Conservation (phyloP, 2,113 vertebrate species). For the Paramisgurnus dabryanus region DNA sequence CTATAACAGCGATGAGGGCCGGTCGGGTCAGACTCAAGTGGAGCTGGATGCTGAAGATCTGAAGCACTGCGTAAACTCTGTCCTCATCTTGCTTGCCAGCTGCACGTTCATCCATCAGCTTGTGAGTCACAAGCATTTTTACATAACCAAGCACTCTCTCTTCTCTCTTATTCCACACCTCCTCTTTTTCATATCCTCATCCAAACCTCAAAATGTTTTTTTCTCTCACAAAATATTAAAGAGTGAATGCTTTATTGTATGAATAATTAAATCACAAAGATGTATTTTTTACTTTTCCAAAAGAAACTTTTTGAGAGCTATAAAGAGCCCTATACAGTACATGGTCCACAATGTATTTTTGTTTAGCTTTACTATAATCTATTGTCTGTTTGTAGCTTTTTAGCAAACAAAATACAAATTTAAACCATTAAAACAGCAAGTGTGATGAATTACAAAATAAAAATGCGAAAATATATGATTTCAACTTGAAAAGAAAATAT, state of each 20-base stretch:
- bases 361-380: no score
- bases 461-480: no score
- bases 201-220: not conserved
- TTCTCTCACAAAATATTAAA: not conserved
- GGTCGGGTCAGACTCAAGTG: not conserved
- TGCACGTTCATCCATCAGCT: not conserved
- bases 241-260: not conserved
- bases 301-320: no score
- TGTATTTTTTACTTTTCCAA: no score
- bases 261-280: no score
- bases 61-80: not conserved
- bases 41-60: not conserved
- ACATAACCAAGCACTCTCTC: slow-evolving; percentile 13
- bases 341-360: no score
- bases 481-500: no score
- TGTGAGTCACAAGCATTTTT: slow-evolving; percentile 28
- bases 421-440: no score
- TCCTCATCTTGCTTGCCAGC: not conserved
- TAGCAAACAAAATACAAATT: no score
- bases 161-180: slow-evolving; percentile 31
- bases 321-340: no score
- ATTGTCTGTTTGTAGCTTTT: no score
- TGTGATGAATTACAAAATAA: no score
- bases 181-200: slow-evolving; percentile 35
- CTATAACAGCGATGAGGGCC: not conserved